Evolutionary conservation across 2,113 vertebrate species (phyloP), one percentile per base, ranked within the genome.

Genomic region (Pipra filicauda): DNA sequence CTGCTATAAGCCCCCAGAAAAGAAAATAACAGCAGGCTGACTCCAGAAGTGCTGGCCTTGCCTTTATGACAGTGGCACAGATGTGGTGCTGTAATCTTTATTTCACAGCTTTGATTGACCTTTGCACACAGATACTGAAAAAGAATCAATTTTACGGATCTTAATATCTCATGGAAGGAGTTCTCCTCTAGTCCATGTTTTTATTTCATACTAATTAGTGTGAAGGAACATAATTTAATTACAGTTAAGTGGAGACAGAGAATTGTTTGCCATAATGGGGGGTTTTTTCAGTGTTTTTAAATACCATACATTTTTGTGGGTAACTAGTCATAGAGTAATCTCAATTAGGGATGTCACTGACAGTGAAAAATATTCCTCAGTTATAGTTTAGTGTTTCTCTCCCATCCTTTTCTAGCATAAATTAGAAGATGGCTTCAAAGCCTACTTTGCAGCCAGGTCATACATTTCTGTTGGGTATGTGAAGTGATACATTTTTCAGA

Each of bases 161-260:
- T 94, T 85, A 69, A 19, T 93, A 66, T 88, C 64, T 88, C n/a
- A 41, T 79, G 58, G 70, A 96, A 94, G 33, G 61, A 75, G 39
- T 79, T 94, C 24, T 95, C 41, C 35, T 89, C 4, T 1, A 77
- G 55, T 62, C 92, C 26, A 6, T 95, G 88, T 91, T 96, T 97
- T 95, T 93, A 84, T 95, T 93, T 96, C 89, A 58, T 92, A 35
- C 70, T 94, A 96, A 96, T 96, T 93, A 95, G 82, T 71, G 58
- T 82, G 86, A 93, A 96, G 91, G 87, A 91, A 62, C 37, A 43
- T 89, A 81, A 94, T 96, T 97, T 95, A 94, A 96, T 97, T 96
- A 89, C 74, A 75, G 33, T 83, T 96, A 95, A 75, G 41, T 85
- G 65, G 59, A 67, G 74, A 91, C 51, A 95, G 67, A 71, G 37